phyloP scores from a whole-genome alignment of 2,888 invertebrate genomes.

The Lepidochrysops patricia region DNA sequence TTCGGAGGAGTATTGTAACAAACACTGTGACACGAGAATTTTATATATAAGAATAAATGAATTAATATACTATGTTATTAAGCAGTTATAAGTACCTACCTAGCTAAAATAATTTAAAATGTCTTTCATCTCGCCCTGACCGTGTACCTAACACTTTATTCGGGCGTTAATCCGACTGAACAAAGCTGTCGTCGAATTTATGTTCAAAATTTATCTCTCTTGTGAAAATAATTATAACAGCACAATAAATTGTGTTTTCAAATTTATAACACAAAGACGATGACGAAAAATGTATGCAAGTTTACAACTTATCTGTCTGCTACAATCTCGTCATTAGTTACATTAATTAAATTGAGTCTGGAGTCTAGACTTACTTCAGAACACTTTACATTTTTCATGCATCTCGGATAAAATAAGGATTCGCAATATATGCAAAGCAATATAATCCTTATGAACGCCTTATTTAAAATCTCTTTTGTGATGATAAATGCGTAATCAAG shows the following conservation, averaged over 20 bases:
- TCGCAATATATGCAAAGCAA: too few relatives aligned
- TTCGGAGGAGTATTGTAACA: too few relatives aligned
- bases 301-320: not conserved
- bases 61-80: too few relatives aligned
- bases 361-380: not conserved
- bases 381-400: not conserved
- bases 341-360: not conserved
- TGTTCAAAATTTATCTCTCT: not conserved
- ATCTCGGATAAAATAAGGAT: not conserved
- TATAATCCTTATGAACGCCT: not conserved
- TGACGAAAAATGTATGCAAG: not conserved
- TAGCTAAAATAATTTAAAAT: too few relatives aligned
- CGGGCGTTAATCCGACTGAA: not conserved
- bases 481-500: not conserved
- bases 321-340: not conserved
- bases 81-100: too few relatives aligned
- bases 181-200: not conserved
- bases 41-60: too few relatives aligned
- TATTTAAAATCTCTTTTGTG: not conserved
- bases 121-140: not conserved
- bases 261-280: not conserved
- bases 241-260: not conserved
- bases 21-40: too few relatives aligned
- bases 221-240: not conserved
- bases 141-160: not conserved